Evolutionary conservation across 2,888 invertebrate species (phyloP), one percentile per base, ranked within the genome.

Genomic region (Catonia carolina): DNA sequence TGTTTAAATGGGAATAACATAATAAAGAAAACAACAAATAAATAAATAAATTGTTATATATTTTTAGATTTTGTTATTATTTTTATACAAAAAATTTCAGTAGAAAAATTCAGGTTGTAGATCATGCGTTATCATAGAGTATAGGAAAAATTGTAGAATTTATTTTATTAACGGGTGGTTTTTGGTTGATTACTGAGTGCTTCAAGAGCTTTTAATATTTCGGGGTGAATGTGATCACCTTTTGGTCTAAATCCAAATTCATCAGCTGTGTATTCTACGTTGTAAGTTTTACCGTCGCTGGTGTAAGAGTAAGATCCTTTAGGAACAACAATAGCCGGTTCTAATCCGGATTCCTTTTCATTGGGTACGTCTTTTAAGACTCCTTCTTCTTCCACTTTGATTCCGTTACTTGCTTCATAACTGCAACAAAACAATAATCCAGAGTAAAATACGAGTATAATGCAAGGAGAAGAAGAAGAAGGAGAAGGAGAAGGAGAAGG

Each of bases 261-360:
- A 63, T 84, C 83, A 12, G 84, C 84, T 23, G 80, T 77, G 67
- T 84, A 85, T n/a, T 77, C 74, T 5, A 84, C 73, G 1, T 77
- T 68, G 61, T 84, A 82, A n/a, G 79, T 75, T 6, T 78, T 75
- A 35, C 84, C 84, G 61, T 84, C 84, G 1, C 82, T 76, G 42
- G 81, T 83, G 71, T 83, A 85, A 62, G 82, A 80, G 66, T 78
- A 82, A 65, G 80, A 80, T 41, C 84, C 84, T 66, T 81, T 53
- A 18, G 59, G 58, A 1, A 56, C 61, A 1, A 60, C 61, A 0
- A 80, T 80, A 72, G 77, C 77, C 65, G 81, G 84, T 64, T 81
- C 80, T 15, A 78, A 79, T 2, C 76, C 78, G 61, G 77, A 77
- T 2, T 78, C 73, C 55, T 77, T 76, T 55, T 74, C 72, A 65